A percentile compares a stretch with the other conserved stretches of the same genome.
Conservation (phyloP, 2,113 vertebrate genomes). For the Triplophysa dalaica region DNA sequence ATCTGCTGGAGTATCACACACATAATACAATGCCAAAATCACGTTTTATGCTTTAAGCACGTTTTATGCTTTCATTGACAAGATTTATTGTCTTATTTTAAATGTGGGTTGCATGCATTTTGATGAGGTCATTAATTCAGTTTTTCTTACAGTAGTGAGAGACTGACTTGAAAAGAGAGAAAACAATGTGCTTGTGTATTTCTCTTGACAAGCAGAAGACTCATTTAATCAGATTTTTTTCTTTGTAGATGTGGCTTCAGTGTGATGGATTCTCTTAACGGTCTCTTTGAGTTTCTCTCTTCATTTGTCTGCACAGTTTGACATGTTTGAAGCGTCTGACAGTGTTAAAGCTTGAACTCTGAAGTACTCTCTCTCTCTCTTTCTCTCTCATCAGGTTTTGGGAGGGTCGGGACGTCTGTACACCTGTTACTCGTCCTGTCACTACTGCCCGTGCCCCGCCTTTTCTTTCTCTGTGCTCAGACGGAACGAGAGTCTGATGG, state of each 20-base stretch:
- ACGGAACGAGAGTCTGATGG: constrained; percentile 83
- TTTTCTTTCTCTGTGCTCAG: constrained; percentile 84
- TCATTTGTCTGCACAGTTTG: neutral
- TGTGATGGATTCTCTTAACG: neutral
- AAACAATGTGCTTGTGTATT: neutral
- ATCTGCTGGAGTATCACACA: too few relatives aligned
- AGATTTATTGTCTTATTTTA: neutral
- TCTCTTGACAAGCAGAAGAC: neutral
- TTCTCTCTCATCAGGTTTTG: constrained; percentile 73
- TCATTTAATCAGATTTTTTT: neutral
- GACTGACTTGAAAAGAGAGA: neutral
- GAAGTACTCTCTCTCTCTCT: constrained; percentile 16
- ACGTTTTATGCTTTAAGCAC: neutral
- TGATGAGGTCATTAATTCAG: neutral
- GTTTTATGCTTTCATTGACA: neutral
- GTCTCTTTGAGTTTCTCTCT: neutral
- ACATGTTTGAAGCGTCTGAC: neutral
- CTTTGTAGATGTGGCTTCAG: neutral
- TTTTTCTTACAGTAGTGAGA: neutral
- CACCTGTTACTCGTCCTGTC: constrained; percentile 86
- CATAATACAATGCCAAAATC: too few relatives aligned
- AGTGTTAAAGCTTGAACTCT: neutral
- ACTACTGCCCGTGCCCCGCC: constrained; percentile 89
- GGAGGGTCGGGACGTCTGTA: constrained; percentile 87
- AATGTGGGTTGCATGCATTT: neutral